Evolutionary conservation across 2,797 vertebrate genomes (phyloP), one percentile per base, ranked within the genome.

Genomic region (Trichosurus vulpecula): DNA sequence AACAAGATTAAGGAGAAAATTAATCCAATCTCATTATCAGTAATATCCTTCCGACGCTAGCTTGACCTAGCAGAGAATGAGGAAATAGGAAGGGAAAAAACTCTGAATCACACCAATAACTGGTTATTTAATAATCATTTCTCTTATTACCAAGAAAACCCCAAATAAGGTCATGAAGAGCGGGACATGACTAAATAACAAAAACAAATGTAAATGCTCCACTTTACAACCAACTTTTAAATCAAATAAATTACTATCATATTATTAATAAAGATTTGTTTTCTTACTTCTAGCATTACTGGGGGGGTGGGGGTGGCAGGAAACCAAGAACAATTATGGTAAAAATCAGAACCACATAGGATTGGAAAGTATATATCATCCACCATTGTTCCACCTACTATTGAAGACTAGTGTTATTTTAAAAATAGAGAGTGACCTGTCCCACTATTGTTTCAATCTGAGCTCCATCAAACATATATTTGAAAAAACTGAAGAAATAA

Each of bases 151-250:
- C 11, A 74, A 74, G 66, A 74, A 22, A 74, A 74, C 0, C 66
- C 19, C n/a, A 41, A 41, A 74, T 41, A n/a, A 74, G 35, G 14
- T n/a, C 16, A 41, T 41, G 6, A 74, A 74, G 61, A 66, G 6
- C 66, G 2, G 2, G 66, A 74, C 3, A 30, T 25, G 8, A 41
- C 66, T 74, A 9, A 74, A 10, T 19, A 9, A n/a, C 35, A 66
- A 35, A 61, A 61, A 61, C 14, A 66, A 6, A 74, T 9, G 14
- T 4, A 53, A 95, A 57, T 19, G 25, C n/a, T 87, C 66, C 52
- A 89, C 52, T 94, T 29, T 51, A 3, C 51, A 11, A 94, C 89
- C 57, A 47, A 91, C 93, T 97, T 95, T 92, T 92, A 47, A 89
- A 91, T 92, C 57, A 90, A 95, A 93, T 41, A 89, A 96, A 93